Evolutionary conservation across 2,888 invertebrate species (phyloP).

Genomic region (Hoplodrina ambigua): DNA sequence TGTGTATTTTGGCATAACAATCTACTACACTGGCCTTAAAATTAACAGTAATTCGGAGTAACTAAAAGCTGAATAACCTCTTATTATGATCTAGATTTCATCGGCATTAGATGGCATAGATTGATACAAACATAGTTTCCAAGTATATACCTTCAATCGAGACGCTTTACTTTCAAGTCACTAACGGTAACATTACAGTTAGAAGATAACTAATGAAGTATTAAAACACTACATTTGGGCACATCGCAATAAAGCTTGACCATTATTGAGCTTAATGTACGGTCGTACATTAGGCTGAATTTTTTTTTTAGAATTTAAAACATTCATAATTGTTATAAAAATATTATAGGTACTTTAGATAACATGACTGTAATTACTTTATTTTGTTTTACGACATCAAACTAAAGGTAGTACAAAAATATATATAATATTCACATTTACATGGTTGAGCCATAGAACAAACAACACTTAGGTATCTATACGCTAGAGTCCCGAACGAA

Average conservation of each 20-base stretch:
- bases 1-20: conserved; percentile 7
- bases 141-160: conserved; percentile 36
- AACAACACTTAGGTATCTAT: neutral
- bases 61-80: conserved; percentile 15
- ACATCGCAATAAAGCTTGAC: conserved; percentile 24
- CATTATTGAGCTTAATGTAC: conserved; percentile 25
- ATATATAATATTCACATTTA: neutral
- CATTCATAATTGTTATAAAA: neutral
- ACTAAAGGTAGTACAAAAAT: neutral
- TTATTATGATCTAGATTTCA: conserved; percentile 32
- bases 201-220: conserved; percentile 26
- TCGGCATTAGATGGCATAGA: conserved; percentile 46
- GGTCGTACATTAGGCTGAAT: neutral
- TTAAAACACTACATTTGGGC: conserved; percentile 35
- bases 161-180: conserved; percentile 47
- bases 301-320: conserved; percentile 19
- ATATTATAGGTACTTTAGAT: neutral
- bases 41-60: conserved; percentile 23
- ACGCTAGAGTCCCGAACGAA: neutral
- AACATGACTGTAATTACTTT: no score
- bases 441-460: neutral
- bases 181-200: conserved; percentile 56
- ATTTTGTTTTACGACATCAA: neutral
- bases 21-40: neutral
- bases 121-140: conserved; percentile 47